Conservation (phyloP, 2,797 vertebrate genomes). For the Mus spretus region DNA sequence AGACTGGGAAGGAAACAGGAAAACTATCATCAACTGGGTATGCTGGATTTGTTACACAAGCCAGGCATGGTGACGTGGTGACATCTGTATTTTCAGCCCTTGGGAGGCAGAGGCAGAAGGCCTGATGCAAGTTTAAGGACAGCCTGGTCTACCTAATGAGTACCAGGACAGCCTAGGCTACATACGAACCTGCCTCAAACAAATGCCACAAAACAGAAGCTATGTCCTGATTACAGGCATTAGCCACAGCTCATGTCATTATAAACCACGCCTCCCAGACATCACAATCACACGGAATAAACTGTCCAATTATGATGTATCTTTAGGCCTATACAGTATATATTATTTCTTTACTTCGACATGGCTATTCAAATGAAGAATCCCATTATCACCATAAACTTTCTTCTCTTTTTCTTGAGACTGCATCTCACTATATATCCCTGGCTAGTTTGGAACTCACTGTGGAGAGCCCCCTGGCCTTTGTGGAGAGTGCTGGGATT, state of each 20-base stretch:
- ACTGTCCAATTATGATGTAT: background rate
- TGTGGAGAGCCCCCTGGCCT: background rate
- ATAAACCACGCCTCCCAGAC: background rate
- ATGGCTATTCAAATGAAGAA: background rate
- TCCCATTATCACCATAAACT: background rate
- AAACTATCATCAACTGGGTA: background rate
- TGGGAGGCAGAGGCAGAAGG: background rate
- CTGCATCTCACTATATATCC: background rate
- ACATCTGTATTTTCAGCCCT: background rate
- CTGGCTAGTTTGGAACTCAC: background rate
- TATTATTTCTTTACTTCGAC: constrained; percentile 34
- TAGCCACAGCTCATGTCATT: background rate
- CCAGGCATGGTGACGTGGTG: background rate
- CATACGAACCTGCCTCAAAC: background rate
- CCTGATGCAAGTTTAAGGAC: background rate
- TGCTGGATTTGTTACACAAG: background rate
- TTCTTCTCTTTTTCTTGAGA: background rate
- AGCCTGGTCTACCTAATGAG: background rate
- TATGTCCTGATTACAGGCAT: background rate
- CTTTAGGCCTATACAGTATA: background rate
- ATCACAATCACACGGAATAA: background rate
- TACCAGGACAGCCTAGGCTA: background rate
- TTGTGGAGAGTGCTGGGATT: background rate
- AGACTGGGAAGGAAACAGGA: background rate
- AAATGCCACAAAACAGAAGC: background rate